Percentiles rank a stretch among this genome's conserved stretches.
These are phyloP conservation scores for Cryptophagus acutangulus DNA, from an alignment of 2,888 invertebrate species.

Conservation along the genomic window DNA sequence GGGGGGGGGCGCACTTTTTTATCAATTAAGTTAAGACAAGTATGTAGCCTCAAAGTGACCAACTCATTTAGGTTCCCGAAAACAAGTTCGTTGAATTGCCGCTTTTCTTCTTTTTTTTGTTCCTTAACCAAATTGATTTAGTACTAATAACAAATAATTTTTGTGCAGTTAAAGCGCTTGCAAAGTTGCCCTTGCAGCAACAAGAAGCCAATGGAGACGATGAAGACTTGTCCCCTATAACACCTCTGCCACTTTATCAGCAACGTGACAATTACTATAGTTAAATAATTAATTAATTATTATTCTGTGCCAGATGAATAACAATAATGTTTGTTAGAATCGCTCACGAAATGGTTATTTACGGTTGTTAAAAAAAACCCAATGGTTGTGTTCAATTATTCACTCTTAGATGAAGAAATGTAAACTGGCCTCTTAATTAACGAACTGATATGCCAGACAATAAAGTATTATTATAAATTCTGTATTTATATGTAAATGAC, in stretches of 20 bases:
- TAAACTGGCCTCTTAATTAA: no score
- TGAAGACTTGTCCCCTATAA: constrained; percentile 70
- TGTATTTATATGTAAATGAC: neutral
- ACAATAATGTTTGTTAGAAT: no score
- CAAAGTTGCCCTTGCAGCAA: constrained; percentile 59
- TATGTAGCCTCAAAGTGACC: no score
- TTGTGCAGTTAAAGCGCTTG: constrained; percentile 61
- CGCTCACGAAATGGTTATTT: no score
- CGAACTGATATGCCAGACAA: constrained; percentile 43
- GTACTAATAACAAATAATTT: no score
- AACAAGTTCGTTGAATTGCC: neutral
- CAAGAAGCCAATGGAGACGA: constrained; percentile 54
- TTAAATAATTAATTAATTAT: constrained; percentile 31
- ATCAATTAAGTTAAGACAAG: no score
- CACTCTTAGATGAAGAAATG: no score
- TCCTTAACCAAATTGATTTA: neutral
- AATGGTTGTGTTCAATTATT: no score
- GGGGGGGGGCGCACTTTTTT: no score
- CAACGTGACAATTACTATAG: constrained; percentile 79
- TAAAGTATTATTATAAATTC: constrained; percentile 23
- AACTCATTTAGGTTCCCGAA: neutral
- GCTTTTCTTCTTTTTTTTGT: constrained; percentile 5
- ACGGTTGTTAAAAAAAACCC: no score
- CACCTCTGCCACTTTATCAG: constrained; percentile 77
- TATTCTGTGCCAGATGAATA: no score